Percentiles rank a stretch among this genome's conserved stretches.
phyloP scores from a whole-genome alignment of 2,888 invertebrate species.

The Drosophila phalerata region DNA sequence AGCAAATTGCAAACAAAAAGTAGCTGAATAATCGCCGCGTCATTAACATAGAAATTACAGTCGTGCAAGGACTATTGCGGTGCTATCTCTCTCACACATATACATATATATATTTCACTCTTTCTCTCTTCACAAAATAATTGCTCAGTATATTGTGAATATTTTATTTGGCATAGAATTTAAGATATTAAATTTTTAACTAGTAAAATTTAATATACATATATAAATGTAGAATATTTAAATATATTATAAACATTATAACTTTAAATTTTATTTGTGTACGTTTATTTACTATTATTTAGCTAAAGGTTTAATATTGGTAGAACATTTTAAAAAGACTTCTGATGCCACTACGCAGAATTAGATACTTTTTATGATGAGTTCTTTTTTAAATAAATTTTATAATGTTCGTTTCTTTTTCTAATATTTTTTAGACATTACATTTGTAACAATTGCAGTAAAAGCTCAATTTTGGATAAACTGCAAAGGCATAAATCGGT shows the following conservation, averaged over 20 bases:
- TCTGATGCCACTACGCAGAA: no score
- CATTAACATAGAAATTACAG: slow-evolving; percentile 61
- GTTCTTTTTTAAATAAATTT: neutral
- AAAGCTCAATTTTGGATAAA: slow-evolving; percentile 10
- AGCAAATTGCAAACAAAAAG: slow-evolving; percentile 60
- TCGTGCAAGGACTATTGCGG: slow-evolving; percentile 50
- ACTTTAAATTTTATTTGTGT: no score
- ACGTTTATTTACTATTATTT: no score
- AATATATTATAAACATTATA: no score
- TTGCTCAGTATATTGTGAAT: neutral
- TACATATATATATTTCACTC: neutral
- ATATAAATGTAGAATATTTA: no score
- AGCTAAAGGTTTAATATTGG: no score
- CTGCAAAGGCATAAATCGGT: neutral
- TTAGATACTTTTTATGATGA: no score
- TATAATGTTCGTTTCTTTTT: neutral
- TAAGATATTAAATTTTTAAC: no score
- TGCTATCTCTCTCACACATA: neutral
- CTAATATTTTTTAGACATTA: neutral
- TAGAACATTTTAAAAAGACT: no score
- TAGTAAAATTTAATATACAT: no score
- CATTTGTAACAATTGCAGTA: neutral
- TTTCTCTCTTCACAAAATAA: neutral
- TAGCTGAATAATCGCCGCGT: slow-evolving; percentile 62
- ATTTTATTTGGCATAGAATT: neutral